Percentiles rank a stretch among this genome's conserved stretches.
These are phyloP conservation scores for Myiagra hebetior DNA, from an alignment of 2,113 vertebrate genomes.

Conservation along the genomic window DNA sequence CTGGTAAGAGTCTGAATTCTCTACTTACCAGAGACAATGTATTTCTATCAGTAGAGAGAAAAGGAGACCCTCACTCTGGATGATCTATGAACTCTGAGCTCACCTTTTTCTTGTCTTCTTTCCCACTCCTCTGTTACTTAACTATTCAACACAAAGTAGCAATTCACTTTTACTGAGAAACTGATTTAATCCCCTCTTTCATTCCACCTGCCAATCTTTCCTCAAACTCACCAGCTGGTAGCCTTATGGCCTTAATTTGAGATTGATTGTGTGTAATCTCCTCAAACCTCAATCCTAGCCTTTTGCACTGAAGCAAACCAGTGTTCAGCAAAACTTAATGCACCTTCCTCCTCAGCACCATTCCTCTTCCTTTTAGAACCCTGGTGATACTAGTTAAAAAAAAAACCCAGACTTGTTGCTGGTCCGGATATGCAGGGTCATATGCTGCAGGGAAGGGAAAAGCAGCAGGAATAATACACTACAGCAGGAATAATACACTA, in stretches of 20 bases:
- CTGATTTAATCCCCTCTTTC: constrained; percentile 37
- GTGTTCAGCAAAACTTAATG: not conserved
- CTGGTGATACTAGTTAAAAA: not conserved
- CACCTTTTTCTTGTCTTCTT: not conserved
- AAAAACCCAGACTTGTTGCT: not conserved
- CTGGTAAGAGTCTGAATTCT: not conserved
- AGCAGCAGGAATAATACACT: not conserved
- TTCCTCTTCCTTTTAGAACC: not conserved
- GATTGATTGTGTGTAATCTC: constrained; percentile 6
- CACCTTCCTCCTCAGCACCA: not conserved
- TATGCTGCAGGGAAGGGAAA: not conserved
- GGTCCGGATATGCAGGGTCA: not conserved
- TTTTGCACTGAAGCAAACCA: not conserved
- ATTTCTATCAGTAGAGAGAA: not conserved
- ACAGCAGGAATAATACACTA: not conserved
- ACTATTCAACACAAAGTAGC: constrained; percentile 24
- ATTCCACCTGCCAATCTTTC: constrained; percentile 8
- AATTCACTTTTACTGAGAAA: constrained; percentile 23
- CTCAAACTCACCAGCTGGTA: not conserved
- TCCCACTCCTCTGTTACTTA: not conserved
- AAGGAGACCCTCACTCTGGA: not conserved
- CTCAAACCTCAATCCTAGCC: not conserved
- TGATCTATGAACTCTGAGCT: not conserved
- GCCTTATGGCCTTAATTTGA: constrained; percentile 16
- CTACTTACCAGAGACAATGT: not conserved